A percentile compares a stretch with the other conserved stretches of the same genome.
Evolutionary conservation across 2,113 vertebrate species (phyloP).

Genomic region (Anhinga rufa): DNA sequence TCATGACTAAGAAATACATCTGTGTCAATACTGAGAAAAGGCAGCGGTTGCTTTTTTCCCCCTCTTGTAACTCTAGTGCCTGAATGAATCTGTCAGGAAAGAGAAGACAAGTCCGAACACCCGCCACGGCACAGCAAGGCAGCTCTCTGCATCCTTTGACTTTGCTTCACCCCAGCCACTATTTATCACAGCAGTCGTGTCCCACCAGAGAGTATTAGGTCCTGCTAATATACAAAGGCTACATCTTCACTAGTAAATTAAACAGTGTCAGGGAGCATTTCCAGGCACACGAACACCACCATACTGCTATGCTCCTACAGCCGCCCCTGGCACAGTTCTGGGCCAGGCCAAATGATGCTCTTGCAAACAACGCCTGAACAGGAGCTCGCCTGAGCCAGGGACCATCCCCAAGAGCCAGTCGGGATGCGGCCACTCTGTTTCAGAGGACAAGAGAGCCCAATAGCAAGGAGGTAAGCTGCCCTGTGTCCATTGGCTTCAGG

Average conservation of each 20-base stretch:
- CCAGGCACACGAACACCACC: not conserved
- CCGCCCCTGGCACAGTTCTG: not conserved
- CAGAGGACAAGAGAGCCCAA: not conserved
- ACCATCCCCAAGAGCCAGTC: not conserved
- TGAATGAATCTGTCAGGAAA: not conserved
- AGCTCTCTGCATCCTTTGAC: not conserved
- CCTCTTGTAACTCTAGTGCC: not conserved
- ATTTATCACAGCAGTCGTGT: not conserved
- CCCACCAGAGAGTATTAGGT: not conserved
- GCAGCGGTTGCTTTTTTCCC: rapidly evolving
- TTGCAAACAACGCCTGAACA: not conserved
- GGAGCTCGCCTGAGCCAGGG: not conserved
- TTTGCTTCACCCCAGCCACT: not conserved
- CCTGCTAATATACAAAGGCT: not conserved
- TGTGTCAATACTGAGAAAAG: not conserved
- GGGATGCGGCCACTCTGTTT: not conserved
- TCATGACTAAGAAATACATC: not conserved
- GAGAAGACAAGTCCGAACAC: not conserved
- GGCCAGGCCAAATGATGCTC: not conserved
- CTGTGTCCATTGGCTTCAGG: not conserved
- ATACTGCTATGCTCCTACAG: not conserved
- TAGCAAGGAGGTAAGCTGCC: not conserved
- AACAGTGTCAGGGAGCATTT: not conserved
- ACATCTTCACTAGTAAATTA: not conserved
- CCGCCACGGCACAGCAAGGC: rapidly evolving